These are phyloP conservation scores for Drosophila nr. perissopoda DNA, from an alignment of 2,888 invertebrate genomes.

Conservation along the genomic window DNA sequence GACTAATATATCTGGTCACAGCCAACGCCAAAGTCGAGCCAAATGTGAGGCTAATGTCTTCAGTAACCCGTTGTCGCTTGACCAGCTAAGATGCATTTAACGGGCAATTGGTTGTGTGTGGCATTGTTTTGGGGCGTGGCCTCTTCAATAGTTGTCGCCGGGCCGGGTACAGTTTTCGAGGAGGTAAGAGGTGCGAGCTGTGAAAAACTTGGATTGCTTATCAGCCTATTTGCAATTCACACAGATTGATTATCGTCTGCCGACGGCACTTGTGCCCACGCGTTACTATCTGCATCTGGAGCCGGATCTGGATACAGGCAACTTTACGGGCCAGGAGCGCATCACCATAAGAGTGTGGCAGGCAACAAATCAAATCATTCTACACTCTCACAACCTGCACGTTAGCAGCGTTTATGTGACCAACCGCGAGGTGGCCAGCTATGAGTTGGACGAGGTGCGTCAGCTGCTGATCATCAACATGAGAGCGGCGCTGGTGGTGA, in stretches of 20 bases:
- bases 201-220: neutral
- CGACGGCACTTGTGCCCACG: constrained; percentile 87
- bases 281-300: constrained; percentile 89
- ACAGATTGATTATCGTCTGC: constrained; percentile 83
- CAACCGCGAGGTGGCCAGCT: constrained; percentile 27
- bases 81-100: constrained; percentile 55
- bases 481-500: constrained; percentile 65
- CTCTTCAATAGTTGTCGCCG: constrained; percentile 56
- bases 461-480: constrained; percentile 78
- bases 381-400: constrained; percentile 88
- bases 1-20: constrained; percentile 11
- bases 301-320: constrained; percentile 87
- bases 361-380: constrained; percentile 85
- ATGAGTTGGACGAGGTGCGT: constrained; percentile 54
- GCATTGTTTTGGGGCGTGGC: constrained; percentile 62
- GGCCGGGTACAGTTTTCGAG: constrained; percentile 34
- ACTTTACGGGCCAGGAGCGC: constrained; percentile 87
- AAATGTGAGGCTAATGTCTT: constrained; percentile 15
- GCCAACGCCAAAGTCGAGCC: constrained; percentile 7
- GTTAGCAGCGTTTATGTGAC: constrained; percentile 72
- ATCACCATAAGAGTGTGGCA: constrained; percentile 85
- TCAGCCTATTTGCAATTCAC: neutral
- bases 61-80: constrained; percentile 49
- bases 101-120: constrained; percentile 36
- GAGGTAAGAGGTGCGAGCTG: constrained; percentile 23